Conservation (phyloP, 2,797 vertebrate genomes). For the Paratrypauchen microcephalus region DNA sequence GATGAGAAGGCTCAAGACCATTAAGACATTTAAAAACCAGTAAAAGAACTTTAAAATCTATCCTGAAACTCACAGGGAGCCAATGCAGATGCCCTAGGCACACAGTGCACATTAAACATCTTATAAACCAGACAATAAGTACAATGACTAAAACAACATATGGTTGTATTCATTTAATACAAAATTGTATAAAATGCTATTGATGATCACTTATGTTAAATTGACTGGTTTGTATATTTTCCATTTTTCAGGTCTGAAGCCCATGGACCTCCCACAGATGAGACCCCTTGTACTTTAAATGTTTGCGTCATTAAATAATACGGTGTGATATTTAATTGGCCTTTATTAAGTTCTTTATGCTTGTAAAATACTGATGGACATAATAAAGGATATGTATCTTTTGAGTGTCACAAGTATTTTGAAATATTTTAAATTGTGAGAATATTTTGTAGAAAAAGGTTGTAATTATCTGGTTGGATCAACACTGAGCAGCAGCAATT, state of each 20-base stretch:
- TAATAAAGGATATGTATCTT: conserved; percentile 77
- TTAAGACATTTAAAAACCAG: too few relatives aligned
- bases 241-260: conserved; percentile 42
- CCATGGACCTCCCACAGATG: conserved; percentile 38
- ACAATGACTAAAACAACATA: neutral
- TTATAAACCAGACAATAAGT: too few relatives aligned
- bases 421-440: conserved; percentile 31
- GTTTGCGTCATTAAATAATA: conserved; percentile 59
- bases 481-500: conserved; percentile 14
- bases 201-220: neutral
- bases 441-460: conserved; percentile 16
- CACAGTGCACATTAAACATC: too few relatives aligned
- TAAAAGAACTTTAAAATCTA: too few relatives aligned
- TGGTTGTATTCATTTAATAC: neutral
- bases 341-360: conserved; percentile 78
- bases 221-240: neutral
- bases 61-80: too few relatives aligned
- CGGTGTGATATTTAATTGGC: conserved; percentile 76
- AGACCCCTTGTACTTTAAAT: conserved; percentile 60
- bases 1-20: too few relatives aligned
- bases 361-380: conserved; percentile 79
- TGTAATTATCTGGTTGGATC: conserved; percentile 16
- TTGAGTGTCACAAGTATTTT: conserved; percentile 51
- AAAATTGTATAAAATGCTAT: too few relatives aligned
- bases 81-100: too few relatives aligned